Conservation (phyloP, 2,797 vertebrate species). For the Denticeps clupeoides region DNA sequence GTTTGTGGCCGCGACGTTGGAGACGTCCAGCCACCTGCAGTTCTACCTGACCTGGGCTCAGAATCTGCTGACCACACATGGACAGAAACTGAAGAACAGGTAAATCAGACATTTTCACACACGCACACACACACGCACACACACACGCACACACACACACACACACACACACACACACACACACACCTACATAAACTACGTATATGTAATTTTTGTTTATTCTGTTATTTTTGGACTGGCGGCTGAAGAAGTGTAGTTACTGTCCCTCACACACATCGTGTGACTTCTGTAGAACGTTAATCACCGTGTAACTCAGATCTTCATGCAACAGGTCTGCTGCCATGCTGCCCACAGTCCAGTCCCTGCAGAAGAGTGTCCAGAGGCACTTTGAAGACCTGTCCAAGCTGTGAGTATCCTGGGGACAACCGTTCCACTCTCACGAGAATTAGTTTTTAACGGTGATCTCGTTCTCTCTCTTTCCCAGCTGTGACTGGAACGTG, state of each 20-base stretch:
- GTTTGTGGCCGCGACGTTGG: slow-evolving; percentile 74
- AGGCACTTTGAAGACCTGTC: slow-evolving; percentile 73
- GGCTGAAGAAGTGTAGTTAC: too few relatives aligned
- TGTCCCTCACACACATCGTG: too few relatives aligned
- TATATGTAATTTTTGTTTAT: background rate
- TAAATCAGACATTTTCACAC: slow-evolving; percentile 25
- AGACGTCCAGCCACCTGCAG: slow-evolving; percentile 78
- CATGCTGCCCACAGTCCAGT: slow-evolving; percentile 76
- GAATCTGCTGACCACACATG: slow-evolving; percentile 74
- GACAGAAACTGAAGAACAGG: slow-evolving; percentile 85
- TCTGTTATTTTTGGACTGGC: too few relatives aligned
- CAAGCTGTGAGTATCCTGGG: slow-evolving; percentile 67
- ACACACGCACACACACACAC: background rate
- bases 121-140: background rate
- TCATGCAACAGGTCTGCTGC: slow-evolving; percentile 72
- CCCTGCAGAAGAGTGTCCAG: slow-evolving; percentile 84
- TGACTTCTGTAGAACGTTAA: too few relatives aligned
- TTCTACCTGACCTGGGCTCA: slow-evolving; percentile 88
- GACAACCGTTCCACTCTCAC: background rate
- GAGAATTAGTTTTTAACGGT: too few relatives aligned
- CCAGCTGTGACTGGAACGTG: slow-evolving; percentile 90
- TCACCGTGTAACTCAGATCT: too few relatives aligned
- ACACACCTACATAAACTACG: background rate
- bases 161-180: background rate
- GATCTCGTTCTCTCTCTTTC: too few relatives aligned